Conservation (phyloP, 2,888 invertebrate genomes). For the Gryllus longicercus region DNA sequence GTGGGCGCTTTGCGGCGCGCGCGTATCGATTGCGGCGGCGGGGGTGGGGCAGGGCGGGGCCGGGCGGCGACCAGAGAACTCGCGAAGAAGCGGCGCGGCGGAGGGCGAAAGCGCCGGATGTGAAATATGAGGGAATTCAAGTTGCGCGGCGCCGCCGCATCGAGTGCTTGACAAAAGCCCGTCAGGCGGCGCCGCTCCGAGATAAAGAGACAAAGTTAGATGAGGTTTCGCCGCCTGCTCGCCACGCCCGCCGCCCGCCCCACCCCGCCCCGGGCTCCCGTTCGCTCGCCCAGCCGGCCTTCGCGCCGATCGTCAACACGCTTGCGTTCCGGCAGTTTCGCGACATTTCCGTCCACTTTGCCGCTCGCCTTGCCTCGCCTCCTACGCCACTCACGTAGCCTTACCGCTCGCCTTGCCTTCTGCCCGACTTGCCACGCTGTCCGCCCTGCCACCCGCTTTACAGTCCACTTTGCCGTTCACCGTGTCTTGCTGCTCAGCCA, state of each 20-base stretch:
- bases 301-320: not conserved
- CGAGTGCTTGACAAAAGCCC: conserved; percentile 17
- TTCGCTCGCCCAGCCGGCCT: not conserved
- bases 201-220: conserved; percentile 17
- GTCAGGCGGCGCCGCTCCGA: not conserved
- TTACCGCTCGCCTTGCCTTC: too few species aligned
- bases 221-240: not conserved
- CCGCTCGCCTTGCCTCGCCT: too few species aligned
- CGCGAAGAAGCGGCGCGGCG: too few species aligned
- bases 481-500: too few species aligned
- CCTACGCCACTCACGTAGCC: too few species aligned
- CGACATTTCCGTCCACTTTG: too few species aligned
- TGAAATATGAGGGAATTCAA: conserved; percentile 2
- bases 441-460: too few species aligned
- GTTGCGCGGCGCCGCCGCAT: not conserved
- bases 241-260: not conserved
- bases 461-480: too few species aligned
- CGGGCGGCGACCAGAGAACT: too few species aligned
- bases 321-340: not conserved
- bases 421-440: too few species aligned
- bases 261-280: not conserved
- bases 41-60: too few species aligned
- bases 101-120: not conserved
- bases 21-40: not conserved
- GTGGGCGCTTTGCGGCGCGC: not conserved